Percentiles rank a stretch among this genome's conserved stretches.
These are phyloP conservation scores for Microchrysa polita DNA, from an alignment of 2,888 invertebrate species.

Conservation along the genomic window DNA sequence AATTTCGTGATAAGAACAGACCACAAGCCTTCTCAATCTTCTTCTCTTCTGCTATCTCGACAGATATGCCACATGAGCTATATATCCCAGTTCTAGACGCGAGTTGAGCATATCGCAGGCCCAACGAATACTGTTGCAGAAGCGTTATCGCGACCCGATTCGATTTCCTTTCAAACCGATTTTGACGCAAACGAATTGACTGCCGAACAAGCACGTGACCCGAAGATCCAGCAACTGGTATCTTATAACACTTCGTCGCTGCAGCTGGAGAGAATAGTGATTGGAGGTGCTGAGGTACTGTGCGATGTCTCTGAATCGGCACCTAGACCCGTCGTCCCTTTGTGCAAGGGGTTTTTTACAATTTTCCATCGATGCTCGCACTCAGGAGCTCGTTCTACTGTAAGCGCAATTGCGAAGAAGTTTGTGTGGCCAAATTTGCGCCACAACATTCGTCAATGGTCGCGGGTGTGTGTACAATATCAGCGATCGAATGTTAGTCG, in stretches of 20 bases:
- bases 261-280: neutral
- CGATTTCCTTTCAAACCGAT: neutral
- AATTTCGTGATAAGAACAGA: neutral
- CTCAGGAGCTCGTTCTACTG: neutral
- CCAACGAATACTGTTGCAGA: neutral
- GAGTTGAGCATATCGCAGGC: neutral
- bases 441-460: neutral
- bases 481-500: neutral
- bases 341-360: neutral
- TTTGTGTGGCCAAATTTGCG: slow-evolving; percentile 5
- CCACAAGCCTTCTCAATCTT: neutral
- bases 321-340: neutral
- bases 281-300: neutral
- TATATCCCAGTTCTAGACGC: neutral
- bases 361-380: neutral
- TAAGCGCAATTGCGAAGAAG: neutral
- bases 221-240: neutral
- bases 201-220: neutral
- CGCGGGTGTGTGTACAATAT: neutral
- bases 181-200: neutral
- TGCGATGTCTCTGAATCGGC: neutral
- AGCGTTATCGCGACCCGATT: neutral
- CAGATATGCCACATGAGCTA: neutral
- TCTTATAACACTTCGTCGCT: neutral
- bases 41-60: neutral